Conservation (phyloP, 2,113 vertebrate genomes). For the Centropristis striata region DNA sequence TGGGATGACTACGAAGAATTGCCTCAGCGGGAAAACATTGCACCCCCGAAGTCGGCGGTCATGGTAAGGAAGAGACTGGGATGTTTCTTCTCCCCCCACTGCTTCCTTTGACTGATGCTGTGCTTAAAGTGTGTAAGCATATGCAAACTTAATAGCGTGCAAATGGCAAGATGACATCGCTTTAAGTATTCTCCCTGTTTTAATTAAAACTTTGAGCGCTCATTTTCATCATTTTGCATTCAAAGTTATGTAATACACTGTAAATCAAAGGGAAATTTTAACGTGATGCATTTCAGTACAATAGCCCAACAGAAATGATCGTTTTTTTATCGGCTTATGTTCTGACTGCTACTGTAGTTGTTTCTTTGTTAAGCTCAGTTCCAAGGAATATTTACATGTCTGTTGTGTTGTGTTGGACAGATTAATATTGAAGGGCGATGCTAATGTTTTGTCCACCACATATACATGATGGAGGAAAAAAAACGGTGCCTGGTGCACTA, state of each 20-base stretch:
- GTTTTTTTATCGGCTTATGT: background rate
- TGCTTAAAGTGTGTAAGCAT: background rate
- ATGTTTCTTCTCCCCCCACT: background rate
- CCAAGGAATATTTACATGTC: background rate
- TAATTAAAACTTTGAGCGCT: background rate
- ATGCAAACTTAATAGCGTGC: background rate
- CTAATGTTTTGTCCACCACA: background rate
- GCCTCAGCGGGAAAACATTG: conserved; percentile 70
- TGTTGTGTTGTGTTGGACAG: background rate
- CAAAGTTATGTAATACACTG: background rate
- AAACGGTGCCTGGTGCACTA: background rate
- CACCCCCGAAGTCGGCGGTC: conserved; percentile 62
- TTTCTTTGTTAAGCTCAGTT: background rate
- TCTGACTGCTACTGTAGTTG: background rate
- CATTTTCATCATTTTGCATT: background rate
- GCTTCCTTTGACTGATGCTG: background rate
- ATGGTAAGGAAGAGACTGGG: conserved; percentile 62
- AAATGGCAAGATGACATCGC: background rate
- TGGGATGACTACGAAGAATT: conserved; percentile 83
- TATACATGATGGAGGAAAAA: background rate
- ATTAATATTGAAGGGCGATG: background rate
- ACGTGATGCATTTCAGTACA: background rate
- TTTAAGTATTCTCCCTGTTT: background rate
- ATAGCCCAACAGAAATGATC: background rate
- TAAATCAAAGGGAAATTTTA: background rate